Conservation (phyloP, 2,113 vertebrate genomes). For the Grantiella picta region DNA sequence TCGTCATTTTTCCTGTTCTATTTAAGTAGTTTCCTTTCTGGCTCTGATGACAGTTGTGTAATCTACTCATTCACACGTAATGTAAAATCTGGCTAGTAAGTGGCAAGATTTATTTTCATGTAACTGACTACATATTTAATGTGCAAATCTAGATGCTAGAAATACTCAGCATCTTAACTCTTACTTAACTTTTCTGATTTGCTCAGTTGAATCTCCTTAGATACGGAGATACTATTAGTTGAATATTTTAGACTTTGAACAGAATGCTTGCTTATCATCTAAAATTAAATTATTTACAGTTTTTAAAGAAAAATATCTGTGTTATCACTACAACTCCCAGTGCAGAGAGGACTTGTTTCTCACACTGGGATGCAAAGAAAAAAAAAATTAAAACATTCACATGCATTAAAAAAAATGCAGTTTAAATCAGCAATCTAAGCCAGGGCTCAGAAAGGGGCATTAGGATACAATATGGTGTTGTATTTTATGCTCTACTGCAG, state of each 20-base stretch:
- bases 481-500: background rate
- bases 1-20: background rate
- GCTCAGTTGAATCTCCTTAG: background rate
- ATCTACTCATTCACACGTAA: background rate
- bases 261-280: background rate
- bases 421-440: background rate
- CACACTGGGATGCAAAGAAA: background rate
- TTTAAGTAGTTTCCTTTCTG: background rate
- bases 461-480: background rate
- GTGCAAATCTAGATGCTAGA: background rate
- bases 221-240: background rate
- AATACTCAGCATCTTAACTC: background rate
- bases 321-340: background rate
- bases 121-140: background rate
- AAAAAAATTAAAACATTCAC: background rate
- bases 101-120: background rate
- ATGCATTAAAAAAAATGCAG: background rate
- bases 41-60: background rate
- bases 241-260: background rate
- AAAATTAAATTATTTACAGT: background rate
- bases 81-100: background rate
- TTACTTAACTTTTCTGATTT: background rate
- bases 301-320: background rate
- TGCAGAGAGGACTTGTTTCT: background rate
- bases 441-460: background rate